A percentile compares a stretch with the other conserved stretches of the same genome.
phyloP scores from a whole-genome alignment of 2,113 vertebrate genomes.

The Saguinus midas region DNA sequence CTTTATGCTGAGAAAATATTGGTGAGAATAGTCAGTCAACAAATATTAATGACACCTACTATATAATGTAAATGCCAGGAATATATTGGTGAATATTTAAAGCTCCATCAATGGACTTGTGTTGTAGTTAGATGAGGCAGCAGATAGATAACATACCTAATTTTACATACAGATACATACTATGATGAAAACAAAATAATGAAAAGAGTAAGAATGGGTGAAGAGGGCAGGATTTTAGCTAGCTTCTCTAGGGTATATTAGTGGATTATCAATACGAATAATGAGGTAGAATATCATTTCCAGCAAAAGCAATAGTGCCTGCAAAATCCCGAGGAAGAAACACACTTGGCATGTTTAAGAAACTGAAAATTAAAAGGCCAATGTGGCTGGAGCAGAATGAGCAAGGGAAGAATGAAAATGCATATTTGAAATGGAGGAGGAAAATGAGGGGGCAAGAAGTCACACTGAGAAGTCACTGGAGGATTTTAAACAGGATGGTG shows the following conservation, averaged over 20 bases:
- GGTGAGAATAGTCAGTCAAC: background rate
- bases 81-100: background rate
- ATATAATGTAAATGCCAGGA: background rate
- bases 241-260: background rate
- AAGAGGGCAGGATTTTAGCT: no score
- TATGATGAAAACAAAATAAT: background rate
- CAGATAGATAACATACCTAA: background rate
- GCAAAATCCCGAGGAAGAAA: background rate
- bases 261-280: background rate
- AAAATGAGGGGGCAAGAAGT: background rate
- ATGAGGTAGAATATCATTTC: background rate
- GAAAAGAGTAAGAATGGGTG: background rate
- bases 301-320: background rate
- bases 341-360: background rate
- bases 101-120: background rate
- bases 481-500: background rate
- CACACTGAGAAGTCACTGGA: background rate
- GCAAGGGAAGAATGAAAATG: background rate
- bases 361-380: no score
- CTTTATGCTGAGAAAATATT: background rate
- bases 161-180: background rate
- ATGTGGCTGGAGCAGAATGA: background rate
- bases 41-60: background rate
- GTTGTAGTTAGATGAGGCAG: background rate
- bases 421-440: background rate